Percentiles rank a stretch among this genome's conserved stretches.
These are phyloP conservation scores for Xiphorhynchus elegans DNA, from an alignment of 2,113 vertebrate genomes.

Conservation along the genomic window DNA sequence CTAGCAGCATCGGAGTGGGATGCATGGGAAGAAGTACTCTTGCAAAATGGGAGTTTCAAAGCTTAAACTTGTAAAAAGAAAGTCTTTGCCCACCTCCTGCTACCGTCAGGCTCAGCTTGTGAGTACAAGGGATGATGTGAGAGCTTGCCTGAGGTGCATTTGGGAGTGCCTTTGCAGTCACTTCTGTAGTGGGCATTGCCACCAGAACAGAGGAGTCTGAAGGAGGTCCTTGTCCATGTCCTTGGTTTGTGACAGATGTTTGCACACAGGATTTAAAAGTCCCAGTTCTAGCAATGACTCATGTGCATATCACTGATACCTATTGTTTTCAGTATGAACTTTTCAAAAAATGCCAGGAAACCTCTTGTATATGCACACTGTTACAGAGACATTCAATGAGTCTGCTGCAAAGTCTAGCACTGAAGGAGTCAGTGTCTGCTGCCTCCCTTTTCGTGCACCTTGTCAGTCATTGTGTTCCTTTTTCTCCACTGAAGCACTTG, in stretches of 20 bases:
- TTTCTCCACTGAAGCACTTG: neutral
- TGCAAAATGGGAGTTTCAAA: neutral
- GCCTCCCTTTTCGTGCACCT: neutral
- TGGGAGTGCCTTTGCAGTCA: neutral
- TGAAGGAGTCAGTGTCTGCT: neutral
- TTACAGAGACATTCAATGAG: neutral
- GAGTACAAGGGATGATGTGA: neutral
- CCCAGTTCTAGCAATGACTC: neutral
- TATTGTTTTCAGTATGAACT: neutral
- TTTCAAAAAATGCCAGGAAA: neutral
- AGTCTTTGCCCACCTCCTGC: neutral
- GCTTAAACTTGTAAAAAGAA: neutral
- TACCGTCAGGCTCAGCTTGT: neutral
- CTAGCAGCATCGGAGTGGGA: neutral
- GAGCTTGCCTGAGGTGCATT: neutral
- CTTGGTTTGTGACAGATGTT: neutral
- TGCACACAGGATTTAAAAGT: neutral
- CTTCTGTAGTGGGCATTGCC: neutral
- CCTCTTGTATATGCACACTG: neutral
- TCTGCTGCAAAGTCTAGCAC: neutral
- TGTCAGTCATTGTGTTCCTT: neutral
- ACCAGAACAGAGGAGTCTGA: neutral
- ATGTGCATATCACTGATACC: rapidly evolving
- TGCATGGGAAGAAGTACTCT: neutral
- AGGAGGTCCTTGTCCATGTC: neutral